These are phyloP conservation scores for Mystacides longicornis DNA, from an alignment of 2,888 invertebrate species.

Conservation along the genomic window DNA sequence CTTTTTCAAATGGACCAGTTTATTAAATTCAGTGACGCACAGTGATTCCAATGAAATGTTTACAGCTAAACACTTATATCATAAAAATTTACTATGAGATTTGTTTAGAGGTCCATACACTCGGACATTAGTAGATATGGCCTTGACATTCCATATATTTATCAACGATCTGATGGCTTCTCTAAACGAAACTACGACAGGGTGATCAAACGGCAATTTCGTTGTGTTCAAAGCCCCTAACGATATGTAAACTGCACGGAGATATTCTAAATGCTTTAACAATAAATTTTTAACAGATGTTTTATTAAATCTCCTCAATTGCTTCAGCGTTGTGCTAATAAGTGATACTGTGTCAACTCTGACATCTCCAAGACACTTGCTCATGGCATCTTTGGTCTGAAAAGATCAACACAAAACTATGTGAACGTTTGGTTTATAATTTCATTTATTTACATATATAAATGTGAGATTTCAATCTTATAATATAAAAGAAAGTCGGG, in stretches of 20 bases:
- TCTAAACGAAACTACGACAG: constrained; percentile 10
- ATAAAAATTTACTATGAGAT: no score
- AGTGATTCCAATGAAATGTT: neutral
- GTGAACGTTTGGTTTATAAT: neutral
- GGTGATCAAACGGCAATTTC: constrained; percentile 29
- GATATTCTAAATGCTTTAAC: constrained; percentile 38
- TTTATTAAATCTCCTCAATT: constrained; percentile 43
- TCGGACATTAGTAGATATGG: neutral
- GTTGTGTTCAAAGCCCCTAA: constrained; percentile 37
- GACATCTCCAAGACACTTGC: constrained; percentile 43
- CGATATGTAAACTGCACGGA: constrained; percentile 38
- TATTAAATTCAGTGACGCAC: neutral
- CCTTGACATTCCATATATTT: constrained; percentile 16
- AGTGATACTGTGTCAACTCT: constrained; percentile 44
- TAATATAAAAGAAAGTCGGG: no score
- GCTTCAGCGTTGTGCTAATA: constrained; percentile 46
- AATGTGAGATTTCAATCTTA: no score
- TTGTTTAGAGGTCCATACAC: constrained; percentile 4
- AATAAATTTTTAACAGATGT: constrained; percentile 35
- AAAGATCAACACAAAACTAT: constrained; percentile 14
- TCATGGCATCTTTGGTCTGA: constrained; percentile 36
- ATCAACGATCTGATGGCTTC: constrained; percentile 14
- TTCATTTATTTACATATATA: neutral
- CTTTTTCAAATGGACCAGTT: neutral
- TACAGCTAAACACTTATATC: no score